Evolutionary conservation across 2,797 vertebrate genomes (phyloP), one percentile per base, ranked within the genome.

Genomic region (Eulemur coronatus): DNA sequence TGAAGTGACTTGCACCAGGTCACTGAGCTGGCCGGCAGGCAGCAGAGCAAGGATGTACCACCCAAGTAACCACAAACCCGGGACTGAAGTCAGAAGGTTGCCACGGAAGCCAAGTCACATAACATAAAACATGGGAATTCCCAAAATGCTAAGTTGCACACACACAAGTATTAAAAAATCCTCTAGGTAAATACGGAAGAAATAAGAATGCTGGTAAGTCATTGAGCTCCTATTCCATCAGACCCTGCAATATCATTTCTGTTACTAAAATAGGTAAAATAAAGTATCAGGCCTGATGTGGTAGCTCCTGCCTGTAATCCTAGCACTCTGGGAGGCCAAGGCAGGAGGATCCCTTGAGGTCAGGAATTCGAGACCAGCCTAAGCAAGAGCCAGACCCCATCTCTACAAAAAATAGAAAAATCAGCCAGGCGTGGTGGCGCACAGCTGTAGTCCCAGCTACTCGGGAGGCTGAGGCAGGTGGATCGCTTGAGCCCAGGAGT

Each of bases 91-190:
- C 89, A 86, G 73, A 89, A 88, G 73, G 95, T 75, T 93, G 55
- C 95, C 91, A 94, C 12, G 15, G 93, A 65, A 84, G 43, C 92
- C 70, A 30, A 96, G 72, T 87, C 96, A 82, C 91, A 93, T 18
- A 93, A 96, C 91, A 97, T 43, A 89, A 96, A 95, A 97, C 85
- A 89, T 24, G 75, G 89, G 93, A 91, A 94, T 93, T 90, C 84
- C 94, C 91, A 80, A 94, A 94, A 93, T n/a, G 35, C 46, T 79
- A 28, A 55, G 48, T 33, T 67, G 15, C 14, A 46, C 12, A 35
- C 2, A 8, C 4, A 8, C 24, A 84, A 13, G 24, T 18, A 3
- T 73, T 41, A 48, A 72, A 48, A 97, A 76, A 52, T 28, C 30
- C 69, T 13, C 38, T 46, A 84, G 28, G 73, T 73, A 94, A 94